Evolutionary conservation across 2,888 invertebrate species (phyloP).

Genomic region (Drosophila suboccidentalis): DNA sequence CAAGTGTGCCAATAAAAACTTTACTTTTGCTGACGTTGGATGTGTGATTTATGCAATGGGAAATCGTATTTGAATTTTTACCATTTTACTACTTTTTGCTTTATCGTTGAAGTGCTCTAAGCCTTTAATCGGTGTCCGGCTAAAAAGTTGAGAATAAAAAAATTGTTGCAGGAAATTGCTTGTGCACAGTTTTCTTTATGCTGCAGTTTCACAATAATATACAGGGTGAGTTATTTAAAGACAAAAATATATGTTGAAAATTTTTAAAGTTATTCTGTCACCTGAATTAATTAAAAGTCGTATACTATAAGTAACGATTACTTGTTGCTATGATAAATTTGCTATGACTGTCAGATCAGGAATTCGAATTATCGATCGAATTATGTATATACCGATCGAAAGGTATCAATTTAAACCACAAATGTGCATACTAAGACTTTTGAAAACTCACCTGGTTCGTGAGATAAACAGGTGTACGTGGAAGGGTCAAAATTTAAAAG

Average conservation of each 20-base stretch:
- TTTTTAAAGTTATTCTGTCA: background rate
- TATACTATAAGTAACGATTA: too few relatives aligned
- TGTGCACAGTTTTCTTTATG: conserved; percentile 48
- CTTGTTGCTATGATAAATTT: too few relatives aligned
- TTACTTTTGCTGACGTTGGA: conserved; percentile 44
- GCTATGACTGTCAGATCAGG: too few relatives aligned
- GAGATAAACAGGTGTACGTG: too few relatives aligned
- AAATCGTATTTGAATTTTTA: conserved; percentile 65
- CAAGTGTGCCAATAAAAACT: conserved; percentile 49
- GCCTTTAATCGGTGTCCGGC: conserved; percentile 69
- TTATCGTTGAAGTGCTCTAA: conserved; percentile 50
- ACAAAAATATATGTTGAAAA: background rate
- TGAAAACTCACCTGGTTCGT: too few relatives aligned
- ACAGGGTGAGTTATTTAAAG: conserved; percentile 28
- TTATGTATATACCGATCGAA: too few relatives aligned
- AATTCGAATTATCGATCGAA: too few relatives aligned
- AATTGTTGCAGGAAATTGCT: conserved; percentile 67
- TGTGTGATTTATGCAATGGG: conserved; percentile 63
- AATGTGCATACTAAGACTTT: too few relatives aligned
- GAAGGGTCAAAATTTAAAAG: too few relatives aligned
- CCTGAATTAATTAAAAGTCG: too few relatives aligned
- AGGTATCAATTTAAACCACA: too few relatives aligned
- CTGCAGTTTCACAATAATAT: conserved; percentile 13
- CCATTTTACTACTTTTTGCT: conserved; percentile 32
- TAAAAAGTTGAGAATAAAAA: conserved; percentile 50